Evolutionary conservation across 2,113 vertebrate genomes (phyloP).

Genomic region (Ondatra zibethicus): DNA sequence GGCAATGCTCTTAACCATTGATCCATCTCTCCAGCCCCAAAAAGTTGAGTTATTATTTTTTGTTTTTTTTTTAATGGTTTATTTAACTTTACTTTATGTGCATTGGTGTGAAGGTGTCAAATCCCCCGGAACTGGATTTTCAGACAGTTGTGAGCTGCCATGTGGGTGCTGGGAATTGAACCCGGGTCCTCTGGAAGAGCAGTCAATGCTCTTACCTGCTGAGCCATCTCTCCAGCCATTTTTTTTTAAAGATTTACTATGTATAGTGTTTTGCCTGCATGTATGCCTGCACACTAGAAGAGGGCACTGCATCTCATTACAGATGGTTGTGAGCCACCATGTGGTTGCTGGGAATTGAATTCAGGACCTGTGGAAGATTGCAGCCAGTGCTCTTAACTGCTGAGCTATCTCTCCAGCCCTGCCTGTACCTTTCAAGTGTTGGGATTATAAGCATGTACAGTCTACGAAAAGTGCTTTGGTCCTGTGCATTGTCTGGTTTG

Average conservation of each 20-base stretch:
- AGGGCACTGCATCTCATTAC: background rate
- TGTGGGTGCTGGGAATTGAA: no score
- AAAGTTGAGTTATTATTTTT: no score
- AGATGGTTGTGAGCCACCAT: background rate
- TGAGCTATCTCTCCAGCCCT: background rate
- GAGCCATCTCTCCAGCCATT: no score
- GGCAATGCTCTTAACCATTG: no score
- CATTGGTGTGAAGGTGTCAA: no score
- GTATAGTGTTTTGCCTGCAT: background rate
- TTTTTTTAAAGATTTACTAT: background rate
- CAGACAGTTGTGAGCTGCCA: no score
- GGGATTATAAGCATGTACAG: background rate
- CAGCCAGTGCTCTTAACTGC: background rate
- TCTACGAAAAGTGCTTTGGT: background rate
- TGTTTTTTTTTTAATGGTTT: no score
- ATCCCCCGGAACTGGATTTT: no score
- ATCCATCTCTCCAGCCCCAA: no score
- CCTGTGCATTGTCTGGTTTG: background rate
- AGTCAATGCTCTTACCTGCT: no score
- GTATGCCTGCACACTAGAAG: background rate
- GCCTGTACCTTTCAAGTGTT: background rate
- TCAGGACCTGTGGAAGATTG: background rate
- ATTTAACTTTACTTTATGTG: no score
- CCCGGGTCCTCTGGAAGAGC: no score
- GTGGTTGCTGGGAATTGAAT: background rate